phyloP scores from a whole-genome alignment of 2,888 invertebrate species.

The Temnothorax unifasciatus region DNA sequence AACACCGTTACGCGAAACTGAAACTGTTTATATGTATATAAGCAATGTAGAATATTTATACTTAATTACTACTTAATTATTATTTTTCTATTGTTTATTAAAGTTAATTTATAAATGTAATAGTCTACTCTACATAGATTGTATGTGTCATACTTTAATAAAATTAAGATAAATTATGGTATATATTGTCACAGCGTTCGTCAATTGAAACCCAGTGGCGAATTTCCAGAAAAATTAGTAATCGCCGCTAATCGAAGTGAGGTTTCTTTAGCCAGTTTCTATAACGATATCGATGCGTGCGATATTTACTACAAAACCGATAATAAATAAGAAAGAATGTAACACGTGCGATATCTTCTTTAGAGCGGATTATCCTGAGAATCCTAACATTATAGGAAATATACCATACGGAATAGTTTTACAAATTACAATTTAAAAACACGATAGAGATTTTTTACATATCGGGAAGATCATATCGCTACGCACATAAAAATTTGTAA shows the following conservation, averaged over 20 bases:
- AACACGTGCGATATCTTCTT: not conserved
- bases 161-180: constrained; percentile 1
- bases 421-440: not conserved
- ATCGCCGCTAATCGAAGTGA: not conserved
- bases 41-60: not conserved
- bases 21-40: not conserved
- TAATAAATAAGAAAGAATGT: not conserved
- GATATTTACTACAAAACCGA: constrained; percentile 7
- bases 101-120: not conserved
- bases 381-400: not conserved
- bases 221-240: constrained; percentile 26
- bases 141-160: not conserved
- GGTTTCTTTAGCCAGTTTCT: constrained; percentile 20
- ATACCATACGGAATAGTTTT: not conserved
- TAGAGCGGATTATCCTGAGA: not conserved
- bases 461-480: not conserved
- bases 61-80: not conserved
- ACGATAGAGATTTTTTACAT: not conserved
- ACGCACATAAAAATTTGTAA: not conserved
- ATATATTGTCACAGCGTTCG: not conserved
- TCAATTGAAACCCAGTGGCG: not conserved
- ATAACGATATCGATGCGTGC: not conserved
- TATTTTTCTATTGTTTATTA: not conserved
- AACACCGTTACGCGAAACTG: not conserved
- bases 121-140: not conserved